These are phyloP conservation scores for Rhagoletis pomonella DNA, from an alignment of 1,140 invertebrate species.

Conservation along the genomic window DNA sequence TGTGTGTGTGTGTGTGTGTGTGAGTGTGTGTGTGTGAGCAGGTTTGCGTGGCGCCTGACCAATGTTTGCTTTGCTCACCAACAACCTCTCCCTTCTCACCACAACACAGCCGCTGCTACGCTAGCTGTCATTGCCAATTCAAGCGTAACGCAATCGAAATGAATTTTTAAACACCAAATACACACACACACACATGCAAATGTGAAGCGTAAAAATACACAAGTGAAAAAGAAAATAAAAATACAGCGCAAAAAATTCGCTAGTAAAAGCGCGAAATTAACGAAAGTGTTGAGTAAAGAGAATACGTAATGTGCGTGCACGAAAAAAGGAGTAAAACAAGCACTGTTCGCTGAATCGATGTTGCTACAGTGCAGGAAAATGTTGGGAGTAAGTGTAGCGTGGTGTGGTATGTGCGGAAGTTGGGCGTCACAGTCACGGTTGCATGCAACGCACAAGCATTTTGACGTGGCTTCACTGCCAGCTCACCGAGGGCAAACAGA, in stretches of 20 bases:
- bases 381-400: not conserved
- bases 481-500: not conserved
- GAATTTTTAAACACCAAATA: conserved; percentile 34
- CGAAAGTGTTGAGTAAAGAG: conserved; percentile 48
- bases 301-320: conserved; percentile 12
- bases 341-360: not conserved
- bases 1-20: not conserved
- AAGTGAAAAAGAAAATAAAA: not conserved
- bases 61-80: conserved; percentile 11
- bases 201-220: not conserved
- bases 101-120: not conserved
- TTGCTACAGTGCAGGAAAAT: not conserved
- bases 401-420: not conserved
- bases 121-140: conserved; percentile 2
- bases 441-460: not conserved
- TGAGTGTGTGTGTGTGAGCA: not conserved
- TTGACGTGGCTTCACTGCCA: not conserved
- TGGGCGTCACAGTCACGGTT: not conserved
- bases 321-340: not conserved
- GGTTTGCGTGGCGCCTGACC: not conserved
- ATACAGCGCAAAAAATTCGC: conserved; percentile 1
- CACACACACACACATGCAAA: not conserved
- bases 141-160: conserved; percentile 39
- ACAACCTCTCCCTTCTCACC: not conserved
- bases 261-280: conserved; percentile 36